Base-by-base conservation (phyloP, 2,888 invertebrate genomes). In the Pyrrhosoma nymphula region DNA sequence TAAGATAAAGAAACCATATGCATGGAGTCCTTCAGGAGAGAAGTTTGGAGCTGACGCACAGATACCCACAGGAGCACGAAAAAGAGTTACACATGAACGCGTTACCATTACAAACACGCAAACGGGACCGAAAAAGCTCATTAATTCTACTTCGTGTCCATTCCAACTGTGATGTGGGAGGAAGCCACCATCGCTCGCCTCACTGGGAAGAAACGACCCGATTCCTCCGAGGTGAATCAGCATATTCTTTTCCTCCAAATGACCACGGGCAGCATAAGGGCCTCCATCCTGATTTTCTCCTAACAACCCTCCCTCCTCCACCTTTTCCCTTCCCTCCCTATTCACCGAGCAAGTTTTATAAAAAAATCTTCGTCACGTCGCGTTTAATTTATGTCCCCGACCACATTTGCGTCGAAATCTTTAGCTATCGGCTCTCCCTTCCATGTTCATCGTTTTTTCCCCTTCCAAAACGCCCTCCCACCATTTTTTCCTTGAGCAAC, bases 121-220 rank as follows among this genome's bases (percentile, higher is more conserved):
- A 3, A 69, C 63, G 63, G 35, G 91, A 63, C 91, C 63, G 56
- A 55, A 93, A 75, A 75, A 93, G 69, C 93, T 93, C 69, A 93
- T 93, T 93, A 93, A 93, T 93, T 93, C 93, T 55, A 69, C 93
- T 75, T 93, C 93, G 93, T 93, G 93, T 93, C 93, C 93, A 93
- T 69, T 93, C 93, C 69, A n/a, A 3, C 60, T 63, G 47, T 26
- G 69, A 69, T 16, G 75, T 69, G 93, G 93, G 69, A 93, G 47
- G 93, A 56, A 93, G 93, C 91, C 63, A 91, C 63, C 23, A 63
- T 60, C 63, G 90, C 30, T 14, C 35, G 30, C 75, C 30, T 82
- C 75, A 18, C 91, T 39, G 60, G 69, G 69, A 47, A 47, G 75
- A 47, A 75, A n/a, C 93, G 93, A 93, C 93, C 93, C 69, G 93